Percentiles rank a stretch among this genome's conserved stretches.
phyloP scores from a whole-genome alignment of 2,113 vertebrate species.

The Ciconia maguari region DNA sequence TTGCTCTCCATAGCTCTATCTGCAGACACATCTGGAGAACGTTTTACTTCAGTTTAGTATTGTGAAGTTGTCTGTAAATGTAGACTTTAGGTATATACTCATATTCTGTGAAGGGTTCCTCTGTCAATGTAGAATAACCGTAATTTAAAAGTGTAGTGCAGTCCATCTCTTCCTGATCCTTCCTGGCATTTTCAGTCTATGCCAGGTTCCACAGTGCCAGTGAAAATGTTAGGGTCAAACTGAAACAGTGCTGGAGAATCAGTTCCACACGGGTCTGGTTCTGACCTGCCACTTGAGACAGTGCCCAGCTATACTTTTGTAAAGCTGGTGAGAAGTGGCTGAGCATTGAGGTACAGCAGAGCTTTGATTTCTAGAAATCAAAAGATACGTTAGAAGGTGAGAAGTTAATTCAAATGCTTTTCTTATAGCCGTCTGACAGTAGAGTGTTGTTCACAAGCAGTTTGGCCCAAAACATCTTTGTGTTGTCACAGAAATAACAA shows the following conservation, averaged over 20 bases:
- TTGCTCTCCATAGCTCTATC: background rate
- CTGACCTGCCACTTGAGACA: background rate
- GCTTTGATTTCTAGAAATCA: background rate
- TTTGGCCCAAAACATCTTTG: background rate
- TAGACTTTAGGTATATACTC: background rate
- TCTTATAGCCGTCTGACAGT: background rate
- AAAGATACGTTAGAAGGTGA: background rate
- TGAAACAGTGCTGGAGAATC: background rate
- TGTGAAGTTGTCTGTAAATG: background rate
- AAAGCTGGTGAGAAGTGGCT: background rate
- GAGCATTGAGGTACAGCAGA: background rate
- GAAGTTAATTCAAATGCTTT: background rate
- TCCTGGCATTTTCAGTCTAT: background rate
- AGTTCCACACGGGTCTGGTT: background rate
- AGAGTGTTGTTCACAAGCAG: background rate
- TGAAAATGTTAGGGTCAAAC: background rate
- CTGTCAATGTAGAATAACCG: background rate
- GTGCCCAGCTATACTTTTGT: background rate
- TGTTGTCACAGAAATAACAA: background rate
- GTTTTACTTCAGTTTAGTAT: background rate
- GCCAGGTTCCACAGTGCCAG: background rate
- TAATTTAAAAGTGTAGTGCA: background rate
- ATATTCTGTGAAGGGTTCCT: background rate
- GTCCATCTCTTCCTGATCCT: background rate
- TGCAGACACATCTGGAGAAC: background rate